These are phyloP conservation scores for Chaetophractus vellerosus DNA, from an alignment of 2,797 vertebrate species.

Conservation along the genomic window DNA sequence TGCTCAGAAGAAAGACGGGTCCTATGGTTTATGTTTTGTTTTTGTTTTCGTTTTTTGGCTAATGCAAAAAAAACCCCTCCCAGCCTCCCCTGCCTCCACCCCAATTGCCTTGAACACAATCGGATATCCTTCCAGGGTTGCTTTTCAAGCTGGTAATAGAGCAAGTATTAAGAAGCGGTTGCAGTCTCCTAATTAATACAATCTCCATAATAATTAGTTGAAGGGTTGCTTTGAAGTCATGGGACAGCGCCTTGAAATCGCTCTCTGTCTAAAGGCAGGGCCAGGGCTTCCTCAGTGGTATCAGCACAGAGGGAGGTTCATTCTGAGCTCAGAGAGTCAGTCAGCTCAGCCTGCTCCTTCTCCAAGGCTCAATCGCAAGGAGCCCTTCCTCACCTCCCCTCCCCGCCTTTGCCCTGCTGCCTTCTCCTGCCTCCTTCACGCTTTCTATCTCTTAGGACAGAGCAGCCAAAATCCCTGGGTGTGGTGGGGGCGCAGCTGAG, in stretches of 20 bases:
- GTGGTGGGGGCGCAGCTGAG: conserved; percentile 13
- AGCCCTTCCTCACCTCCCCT: neutral
- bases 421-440: neutral
- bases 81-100: neutral
- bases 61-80: neutral
- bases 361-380: neutral
- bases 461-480: conserved; percentile 50
- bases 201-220: conserved; percentile 65
- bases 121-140: conserved; percentile 64
- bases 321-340: neutral
- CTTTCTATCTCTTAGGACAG: conserved; percentile 11
- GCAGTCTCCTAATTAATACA: conserved; percentile 63
- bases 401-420: neutral
- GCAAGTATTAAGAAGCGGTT: conserved; percentile 56
- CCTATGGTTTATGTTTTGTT: neutral
- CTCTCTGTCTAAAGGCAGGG: conserved; percentile 19
- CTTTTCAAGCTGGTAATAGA: conserved; percentile 58
- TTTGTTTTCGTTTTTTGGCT: neutral
- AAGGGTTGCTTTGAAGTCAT: conserved; percentile 69
- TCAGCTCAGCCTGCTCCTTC: neutral
- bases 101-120: conserved; percentile 13
- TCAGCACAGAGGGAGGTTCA: neutral
- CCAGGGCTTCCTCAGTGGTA: neutral
- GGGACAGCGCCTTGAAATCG: conserved; percentile 4
- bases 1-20: neutral